Percentiles rank a stretch among this genome's conserved stretches.
These are phyloP conservation scores for Chouioia cunea DNA, from an alignment of 2,888 invertebrate genomes.

Conservation along the genomic window DNA sequence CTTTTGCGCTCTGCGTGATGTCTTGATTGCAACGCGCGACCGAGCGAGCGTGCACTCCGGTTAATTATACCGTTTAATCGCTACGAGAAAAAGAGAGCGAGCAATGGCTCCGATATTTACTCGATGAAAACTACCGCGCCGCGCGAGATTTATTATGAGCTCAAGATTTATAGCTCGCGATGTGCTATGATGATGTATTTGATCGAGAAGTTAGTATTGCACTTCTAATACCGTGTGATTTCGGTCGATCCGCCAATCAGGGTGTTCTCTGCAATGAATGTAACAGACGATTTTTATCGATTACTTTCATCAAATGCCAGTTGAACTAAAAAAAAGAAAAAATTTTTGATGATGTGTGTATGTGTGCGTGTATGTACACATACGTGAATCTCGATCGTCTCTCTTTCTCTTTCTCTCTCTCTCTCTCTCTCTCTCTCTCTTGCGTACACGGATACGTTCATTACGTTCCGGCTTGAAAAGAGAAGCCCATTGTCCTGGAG, in stretches of 20 bases:
- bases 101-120: constrained; percentile 2
- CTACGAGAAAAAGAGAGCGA: no score
- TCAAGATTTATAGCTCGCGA: constrained; percentile 9
- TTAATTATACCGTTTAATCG: constrained; percentile 37
- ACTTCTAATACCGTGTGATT: background rate
- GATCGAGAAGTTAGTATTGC: background rate
- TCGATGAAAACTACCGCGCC: constrained; percentile 10
- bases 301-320: no score
- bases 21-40: constrained; percentile 29
- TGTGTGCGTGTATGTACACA: no score
- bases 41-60: background rate
- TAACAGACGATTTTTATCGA: no score
- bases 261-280: no score
- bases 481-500: constrained; percentile 60
- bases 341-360: constrained; percentile 4
- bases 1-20: constrained; percentile 23
- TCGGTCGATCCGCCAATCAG: no score
- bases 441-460: constrained; percentile 59
- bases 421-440: no score
- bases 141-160: constrained; percentile 12
- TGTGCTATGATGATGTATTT: constrained; percentile 17
- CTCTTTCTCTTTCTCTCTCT: no score
- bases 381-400: constrained; percentile 51
- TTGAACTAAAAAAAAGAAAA: constrained; percentile 28
- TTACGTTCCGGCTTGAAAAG: constrained; percentile 61